Evolutionary conservation across 2,797 vertebrate species (phyloP).

Genomic region (Pogoniulus pusillus): DNA sequence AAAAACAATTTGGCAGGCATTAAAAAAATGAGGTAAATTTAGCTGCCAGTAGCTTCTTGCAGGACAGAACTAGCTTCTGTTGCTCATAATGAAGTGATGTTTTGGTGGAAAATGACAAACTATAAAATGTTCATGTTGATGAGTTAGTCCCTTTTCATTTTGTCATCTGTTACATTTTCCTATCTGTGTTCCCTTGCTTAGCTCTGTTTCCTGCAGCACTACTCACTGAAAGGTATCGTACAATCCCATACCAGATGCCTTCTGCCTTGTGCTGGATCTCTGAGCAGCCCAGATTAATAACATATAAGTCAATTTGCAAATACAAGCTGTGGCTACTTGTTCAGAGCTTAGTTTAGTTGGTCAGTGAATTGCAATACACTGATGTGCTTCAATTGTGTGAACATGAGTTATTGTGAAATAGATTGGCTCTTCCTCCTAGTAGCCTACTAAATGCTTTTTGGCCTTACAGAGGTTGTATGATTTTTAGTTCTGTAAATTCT

Average conservation of each 20-base stretch:
- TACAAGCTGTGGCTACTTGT: background rate
- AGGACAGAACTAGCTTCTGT: background rate
- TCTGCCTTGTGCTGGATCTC: background rate
- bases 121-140: background rate
- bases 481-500: background rate
- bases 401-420: background rate
- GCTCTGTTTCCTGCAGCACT: background rate
- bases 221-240: background rate
- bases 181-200: background rate
- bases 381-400: background rate
- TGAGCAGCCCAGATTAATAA: background rate
- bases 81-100: background rate
- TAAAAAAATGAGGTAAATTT: background rate
- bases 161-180: fast-evolving
- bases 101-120: background rate
- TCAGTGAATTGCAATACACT: background rate
- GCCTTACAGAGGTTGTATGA: background rate
- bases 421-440: background rate
- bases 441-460: background rate
- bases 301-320: background rate
- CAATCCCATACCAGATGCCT: background rate
- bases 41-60: background rate
- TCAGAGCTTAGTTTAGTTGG: background rate
- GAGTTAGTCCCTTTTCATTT: background rate
- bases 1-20: background rate